A percentile compares a stretch with the other conserved stretches of the same genome.
Evolutionary conservation across 2,113 vertebrate genomes (phyloP).

Genomic region (Ceyx melanurus): DNA sequence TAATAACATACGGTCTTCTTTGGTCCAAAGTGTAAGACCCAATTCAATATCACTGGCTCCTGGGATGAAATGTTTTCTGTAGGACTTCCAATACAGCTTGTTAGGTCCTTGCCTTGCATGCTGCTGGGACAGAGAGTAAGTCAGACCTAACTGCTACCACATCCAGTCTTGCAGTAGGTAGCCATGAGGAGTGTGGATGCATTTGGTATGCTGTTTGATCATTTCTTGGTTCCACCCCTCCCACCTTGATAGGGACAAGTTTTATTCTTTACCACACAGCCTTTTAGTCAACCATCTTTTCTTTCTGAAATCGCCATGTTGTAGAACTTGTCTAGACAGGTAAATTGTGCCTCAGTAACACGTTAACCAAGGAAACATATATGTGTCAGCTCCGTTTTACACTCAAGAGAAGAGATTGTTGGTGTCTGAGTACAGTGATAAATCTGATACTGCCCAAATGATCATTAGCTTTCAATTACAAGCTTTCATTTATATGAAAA

Average conservation of each 20-base stretch:
- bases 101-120: accelerated
- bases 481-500: neutral
- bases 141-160: neutral
- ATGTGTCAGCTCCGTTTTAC: neutral
- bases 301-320: neutral
- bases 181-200: neutral
- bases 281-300: neutral
- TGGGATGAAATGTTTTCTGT: neutral
- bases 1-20: neutral
- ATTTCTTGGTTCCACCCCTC: neutral
- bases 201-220: neutral
- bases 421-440: neutral
- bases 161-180: neutral
- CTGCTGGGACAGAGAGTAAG: neutral
- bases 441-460: neutral
- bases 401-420: neutral
- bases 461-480: neutral
- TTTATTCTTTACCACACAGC: neutral
- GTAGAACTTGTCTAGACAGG: neutral
- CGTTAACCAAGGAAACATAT: neutral
- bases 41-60: neutral
- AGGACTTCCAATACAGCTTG: neutral
- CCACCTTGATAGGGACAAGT: neutral
- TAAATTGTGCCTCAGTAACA: neutral
- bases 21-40: neutral